phyloP scores from a whole-genome alignment of 1,140 invertebrate genomes.

The Tetraneura akinire region DNA sequence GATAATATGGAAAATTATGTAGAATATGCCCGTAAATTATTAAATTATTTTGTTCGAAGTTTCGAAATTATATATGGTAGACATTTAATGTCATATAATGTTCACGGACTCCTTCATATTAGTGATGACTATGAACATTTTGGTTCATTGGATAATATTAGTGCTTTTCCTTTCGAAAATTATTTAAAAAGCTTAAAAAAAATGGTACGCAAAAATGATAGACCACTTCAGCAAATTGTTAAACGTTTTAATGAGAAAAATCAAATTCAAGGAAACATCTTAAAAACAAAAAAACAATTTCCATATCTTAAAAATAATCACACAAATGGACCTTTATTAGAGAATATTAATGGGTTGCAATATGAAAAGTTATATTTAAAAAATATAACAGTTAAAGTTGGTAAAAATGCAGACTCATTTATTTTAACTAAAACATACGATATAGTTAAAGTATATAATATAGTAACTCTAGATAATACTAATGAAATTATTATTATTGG shows the following conservation, averaged over 20 bases:
- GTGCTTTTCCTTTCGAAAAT: background rate
- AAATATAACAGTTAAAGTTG: conserved; percentile 5
- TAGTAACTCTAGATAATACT: background rate
- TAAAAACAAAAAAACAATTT: background rate
- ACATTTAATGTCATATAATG: background rate
- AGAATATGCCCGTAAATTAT: background rate
- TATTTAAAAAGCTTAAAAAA: background rate
- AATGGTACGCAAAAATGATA: background rate
- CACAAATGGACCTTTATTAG: background rate
- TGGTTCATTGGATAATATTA: background rate
- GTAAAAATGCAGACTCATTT: background rate
- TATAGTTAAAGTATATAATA: background rate
- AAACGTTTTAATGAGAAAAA: background rate
- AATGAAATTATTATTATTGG: background rate
- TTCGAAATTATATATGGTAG: background rate
- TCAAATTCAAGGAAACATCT: too few species aligned
- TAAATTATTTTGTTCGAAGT: background rate
- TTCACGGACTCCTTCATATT: background rate
- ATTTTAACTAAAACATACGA: background rate
- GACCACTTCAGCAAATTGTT: background rate
- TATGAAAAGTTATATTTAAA: background rate
- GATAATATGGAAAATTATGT: background rate
- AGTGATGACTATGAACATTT: background rate
- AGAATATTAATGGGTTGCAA: background rate
- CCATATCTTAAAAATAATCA: background rate